These are phyloP conservation scores for Ophion ventricosus DNA, from an alignment of 2,888 invertebrate genomes.

Conservation along the genomic window DNA sequence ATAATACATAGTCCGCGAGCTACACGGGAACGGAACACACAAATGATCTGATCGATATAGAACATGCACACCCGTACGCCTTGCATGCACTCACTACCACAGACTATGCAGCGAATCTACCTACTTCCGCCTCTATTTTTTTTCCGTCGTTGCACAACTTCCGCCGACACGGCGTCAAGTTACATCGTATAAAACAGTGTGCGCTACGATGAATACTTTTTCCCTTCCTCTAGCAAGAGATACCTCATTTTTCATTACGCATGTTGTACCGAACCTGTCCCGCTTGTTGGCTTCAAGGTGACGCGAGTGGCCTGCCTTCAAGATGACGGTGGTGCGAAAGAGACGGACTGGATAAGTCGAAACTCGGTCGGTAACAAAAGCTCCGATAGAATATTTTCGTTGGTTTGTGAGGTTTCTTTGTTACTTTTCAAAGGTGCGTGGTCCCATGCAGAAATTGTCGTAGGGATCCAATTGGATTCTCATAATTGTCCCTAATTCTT, in stretches of 20 bases:
- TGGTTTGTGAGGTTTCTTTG: no score
- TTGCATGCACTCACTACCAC: slow-evolving; percentile 4
- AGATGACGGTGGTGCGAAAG: not conserved
- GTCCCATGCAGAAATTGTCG: no score
- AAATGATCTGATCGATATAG: slow-evolving; percentile 62
- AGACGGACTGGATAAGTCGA: not conserved
- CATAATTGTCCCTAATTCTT: no score
- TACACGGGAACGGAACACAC: slow-evolving; percentile 30
- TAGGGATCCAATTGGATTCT: no score
- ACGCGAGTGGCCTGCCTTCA: not conserved
- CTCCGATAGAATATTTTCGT: no score
- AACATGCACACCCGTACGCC: not conserved
- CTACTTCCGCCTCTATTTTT: slow-evolving; percentile 56
- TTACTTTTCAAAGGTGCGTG: no score
- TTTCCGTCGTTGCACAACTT: slow-evolving; percentile 52
- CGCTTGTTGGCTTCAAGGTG: not conserved
- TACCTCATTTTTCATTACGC: not conserved
- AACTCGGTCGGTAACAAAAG: not conserved
- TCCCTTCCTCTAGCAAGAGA: not conserved
- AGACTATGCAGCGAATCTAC: slow-evolving; percentile 16
- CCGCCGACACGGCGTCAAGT: slow-evolving; percentile 18
- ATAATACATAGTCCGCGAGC: not conserved
- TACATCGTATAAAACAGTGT: not conserved
- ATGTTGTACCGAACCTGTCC: not conserved
- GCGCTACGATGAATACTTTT: not conserved